A percentile compares a stretch with the other conserved stretches of the same genome.
Conservation (phyloP, 2,888 invertebrate genomes). For the Pristionchus arcanus region DNA sequence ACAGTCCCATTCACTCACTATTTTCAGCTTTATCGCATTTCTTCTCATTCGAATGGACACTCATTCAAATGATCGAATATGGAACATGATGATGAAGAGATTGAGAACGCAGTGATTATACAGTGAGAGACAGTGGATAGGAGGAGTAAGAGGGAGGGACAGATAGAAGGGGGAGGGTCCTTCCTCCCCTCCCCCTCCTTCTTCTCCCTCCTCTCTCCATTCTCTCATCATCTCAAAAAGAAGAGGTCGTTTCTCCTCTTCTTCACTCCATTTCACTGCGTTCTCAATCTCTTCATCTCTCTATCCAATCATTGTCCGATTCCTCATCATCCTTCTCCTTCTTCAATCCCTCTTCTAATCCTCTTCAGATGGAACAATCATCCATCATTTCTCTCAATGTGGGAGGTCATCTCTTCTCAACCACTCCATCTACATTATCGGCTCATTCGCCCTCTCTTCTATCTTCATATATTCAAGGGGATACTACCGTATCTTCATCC, state of each 20-base stretch:
- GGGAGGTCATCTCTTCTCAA: slow-evolving; percentile 75
- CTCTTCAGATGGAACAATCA: slow-evolving; percentile 33
- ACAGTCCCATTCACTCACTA: slow-evolving; percentile 32
- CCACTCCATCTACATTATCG: slow-evolving; percentile 73
- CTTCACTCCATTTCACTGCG: background rate
- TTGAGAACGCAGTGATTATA: background rate
- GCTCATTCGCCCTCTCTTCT: slow-evolving; percentile 68
- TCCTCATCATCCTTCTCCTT: too few relatives aligned
- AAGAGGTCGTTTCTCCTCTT: slow-evolving; percentile 26
- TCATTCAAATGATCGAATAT: background rate
- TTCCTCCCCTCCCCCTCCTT: background rate
- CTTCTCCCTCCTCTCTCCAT: slow-evolving; percentile 16
- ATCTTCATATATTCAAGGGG: slow-evolving; percentile 34
- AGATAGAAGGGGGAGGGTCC: background rate
- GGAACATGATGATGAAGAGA: background rate
- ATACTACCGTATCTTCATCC: background rate
- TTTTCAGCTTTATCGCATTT: background rate
- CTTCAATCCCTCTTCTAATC: background rate
- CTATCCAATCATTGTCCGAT: background rate
- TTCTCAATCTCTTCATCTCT: background rate
- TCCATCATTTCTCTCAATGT: slow-evolving; percentile 69
- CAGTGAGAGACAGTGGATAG: background rate
- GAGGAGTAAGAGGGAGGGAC: background rate
- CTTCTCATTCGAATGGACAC: background rate
- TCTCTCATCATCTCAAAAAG: slow-evolving; percentile 14